Percentiles rank a stretch among this genome's conserved stretches.
Evolutionary conservation across 35 echinoderm and acorn worm genomes (phyloP).

Genomic region (Chiridota heheva): DNA sequence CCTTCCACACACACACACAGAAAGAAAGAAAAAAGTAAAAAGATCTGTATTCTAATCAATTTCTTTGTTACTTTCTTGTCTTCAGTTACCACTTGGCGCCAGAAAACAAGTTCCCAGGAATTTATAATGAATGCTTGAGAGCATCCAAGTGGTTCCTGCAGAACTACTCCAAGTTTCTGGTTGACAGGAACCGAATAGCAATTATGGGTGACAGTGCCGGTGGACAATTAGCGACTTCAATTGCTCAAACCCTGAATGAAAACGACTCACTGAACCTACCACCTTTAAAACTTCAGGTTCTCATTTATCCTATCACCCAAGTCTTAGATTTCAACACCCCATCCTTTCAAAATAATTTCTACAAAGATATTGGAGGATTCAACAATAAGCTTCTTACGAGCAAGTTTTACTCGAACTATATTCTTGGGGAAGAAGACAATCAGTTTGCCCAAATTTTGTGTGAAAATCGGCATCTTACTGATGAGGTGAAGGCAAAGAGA

Average conservation of each 20-base stretch:
- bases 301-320: slow-evolving; percentile 53
- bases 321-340: slow-evolving; percentile 30
- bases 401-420: background rate
- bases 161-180: slow-evolving; percentile 34
- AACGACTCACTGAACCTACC: slow-evolving; percentile 33
- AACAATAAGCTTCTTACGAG: background rate
- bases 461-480: slow-evolving; percentile 18
- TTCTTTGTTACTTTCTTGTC: background rate
- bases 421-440: background rate
- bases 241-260: slow-evolving; percentile 40
- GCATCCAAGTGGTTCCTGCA: slow-evolving; percentile 63
- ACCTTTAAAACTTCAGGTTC: slow-evolving; percentile 55
- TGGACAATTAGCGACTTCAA: slow-evolving; percentile 43
- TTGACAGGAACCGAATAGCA: slow-evolving; percentile 46
- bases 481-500: slow-evolving; percentile 11
- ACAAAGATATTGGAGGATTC: background rate
- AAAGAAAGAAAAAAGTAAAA: background rate
- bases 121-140: slow-evolving; percentile 33
- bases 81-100: slow-evolving; percentile 71
- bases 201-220: slow-evolving; percentile 72
- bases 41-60: background rate
- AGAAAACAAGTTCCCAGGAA: slow-evolving; percentile 45
- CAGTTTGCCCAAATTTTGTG: background rate
- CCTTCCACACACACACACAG: background rate
- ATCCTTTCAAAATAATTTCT: background rate